Conservation (phyloP, 2,888 invertebrate genomes). For the Parnassius orleans region DNA sequence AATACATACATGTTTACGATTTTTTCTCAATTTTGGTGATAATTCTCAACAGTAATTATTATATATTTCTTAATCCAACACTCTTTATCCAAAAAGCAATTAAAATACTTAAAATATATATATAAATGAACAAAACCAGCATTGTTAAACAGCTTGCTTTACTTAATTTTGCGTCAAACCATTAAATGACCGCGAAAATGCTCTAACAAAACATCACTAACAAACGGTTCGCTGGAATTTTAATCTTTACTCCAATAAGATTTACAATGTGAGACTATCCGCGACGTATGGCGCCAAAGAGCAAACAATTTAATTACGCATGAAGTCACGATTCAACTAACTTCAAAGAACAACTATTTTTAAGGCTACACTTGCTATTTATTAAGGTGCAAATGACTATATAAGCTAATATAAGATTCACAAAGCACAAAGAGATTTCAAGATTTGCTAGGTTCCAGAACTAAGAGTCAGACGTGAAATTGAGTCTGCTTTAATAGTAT, state of each 20-base stretch:
- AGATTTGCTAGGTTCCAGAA: not conserved
- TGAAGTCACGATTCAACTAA: constrained; percentile 66
- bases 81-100: too few species aligned
- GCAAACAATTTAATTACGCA: constrained; percentile 70
- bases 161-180: constrained; percentile 47
- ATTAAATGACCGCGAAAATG: constrained; percentile 42
- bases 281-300: constrained; percentile 68
- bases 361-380: not conserved
- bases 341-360: constrained; percentile 44
- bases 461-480: constrained; percentile 7
- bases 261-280: constrained; percentile 59
- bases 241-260: constrained; percentile 57
- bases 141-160: constrained; percentile 19
- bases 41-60: too few species aligned
- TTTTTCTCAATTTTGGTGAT: too few species aligned
- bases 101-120: not conserved
- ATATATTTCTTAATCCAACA: too few species aligned
- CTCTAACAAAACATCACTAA: constrained; percentile 44
- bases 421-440: too few species aligned
- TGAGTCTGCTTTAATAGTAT: constrained; percentile 12
- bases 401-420: too few species aligned
- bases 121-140: constrained; percentile 1
- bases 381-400: too few species aligned
- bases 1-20: too few species aligned
- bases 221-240: constrained; percentile 53